phyloP scores from a whole-genome alignment of 2,888 invertebrate species.

The Synanthedon vespiformis region DNA sequence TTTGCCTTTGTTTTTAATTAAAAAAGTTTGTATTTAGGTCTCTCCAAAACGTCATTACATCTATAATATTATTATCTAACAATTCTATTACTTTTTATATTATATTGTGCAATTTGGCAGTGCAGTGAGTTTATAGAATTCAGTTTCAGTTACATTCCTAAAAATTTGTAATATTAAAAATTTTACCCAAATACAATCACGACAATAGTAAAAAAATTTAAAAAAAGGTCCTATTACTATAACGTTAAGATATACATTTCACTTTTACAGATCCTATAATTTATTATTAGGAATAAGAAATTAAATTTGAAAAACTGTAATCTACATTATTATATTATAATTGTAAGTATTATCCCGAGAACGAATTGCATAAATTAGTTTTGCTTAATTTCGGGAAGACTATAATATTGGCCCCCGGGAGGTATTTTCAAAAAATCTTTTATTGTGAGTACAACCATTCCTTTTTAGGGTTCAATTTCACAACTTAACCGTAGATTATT shows the following conservation, averaged over 20 bases:
- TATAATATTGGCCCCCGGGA: constrained; percentile 44
- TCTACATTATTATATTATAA: neutral
- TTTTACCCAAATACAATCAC: neutral
- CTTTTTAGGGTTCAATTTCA: neutral
- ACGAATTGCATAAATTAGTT: neutral
- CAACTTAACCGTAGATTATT: no score
- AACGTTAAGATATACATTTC: neutral
- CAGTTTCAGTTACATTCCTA: neutral
- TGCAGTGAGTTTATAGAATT: neutral
- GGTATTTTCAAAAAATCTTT: constrained; percentile 5
- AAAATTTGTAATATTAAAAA: neutral
- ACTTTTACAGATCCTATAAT: constrained; percentile 6
- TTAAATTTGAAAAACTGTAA: constrained; percentile 6
- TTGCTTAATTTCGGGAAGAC: constrained; percentile 34
- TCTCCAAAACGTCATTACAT: neutral
- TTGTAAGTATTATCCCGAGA: constrained; percentile 7
- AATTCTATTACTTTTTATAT: neutral
- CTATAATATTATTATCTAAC: neutral
- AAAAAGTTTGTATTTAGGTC: neutral
- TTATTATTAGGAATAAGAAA: constrained; percentile 16
- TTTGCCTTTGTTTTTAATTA: neutral
- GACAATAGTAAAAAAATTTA: neutral
- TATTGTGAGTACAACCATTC: neutral
- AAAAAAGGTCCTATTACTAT: neutral
- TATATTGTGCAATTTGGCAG: constrained; percentile 1